Percentiles rank a stretch among this genome's conserved stretches.
Evolutionary conservation across 1,140 invertebrate species (phyloP).

Genomic region (Panagrolaimus sp.): DNA sequence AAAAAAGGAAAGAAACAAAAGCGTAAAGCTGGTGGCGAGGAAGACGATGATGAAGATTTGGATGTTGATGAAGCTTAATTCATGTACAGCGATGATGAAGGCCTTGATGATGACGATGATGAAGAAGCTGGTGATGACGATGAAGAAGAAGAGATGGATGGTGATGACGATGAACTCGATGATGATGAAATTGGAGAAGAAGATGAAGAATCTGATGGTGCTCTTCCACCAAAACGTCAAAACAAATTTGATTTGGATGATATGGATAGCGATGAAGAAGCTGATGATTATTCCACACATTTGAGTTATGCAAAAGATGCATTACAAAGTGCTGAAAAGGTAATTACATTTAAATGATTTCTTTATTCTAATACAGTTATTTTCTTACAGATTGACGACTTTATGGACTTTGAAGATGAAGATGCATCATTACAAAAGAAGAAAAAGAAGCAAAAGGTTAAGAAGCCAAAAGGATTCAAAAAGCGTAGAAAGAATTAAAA

Average conservation of each 20-base stretch:
- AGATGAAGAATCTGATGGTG: neutral
- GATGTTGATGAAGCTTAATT: constrained; percentile 36
- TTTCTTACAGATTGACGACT: neutral
- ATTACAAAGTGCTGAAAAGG: neutral
- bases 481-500: neutral
- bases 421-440: neutral
- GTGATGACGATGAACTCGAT: constrained; percentile 8
- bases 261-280: constrained; percentile 1
- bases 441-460: neutral
- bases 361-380: no score
- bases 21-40: neutral
- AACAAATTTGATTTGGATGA: neutral
- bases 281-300: neutral
- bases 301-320: neutral
- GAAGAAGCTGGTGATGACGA: constrained; percentile 58
- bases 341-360: no score
- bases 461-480: constrained; percentile 9
- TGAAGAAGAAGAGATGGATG: constrained; percentile 22
- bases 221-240: constrained; percentile 6
- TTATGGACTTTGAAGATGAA: constrained; percentile 2
- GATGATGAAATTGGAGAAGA: constrained; percentile 24
- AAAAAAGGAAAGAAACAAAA: constrained; percentile 21
- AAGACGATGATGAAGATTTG: constrained; percentile 49
- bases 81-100: constrained; percentile 49
- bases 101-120: constrained; percentile 60